These are phyloP conservation scores for Lacanobia oleracea DNA, from an alignment of 2,888 invertebrate genomes.

Conservation along the genomic window DNA sequence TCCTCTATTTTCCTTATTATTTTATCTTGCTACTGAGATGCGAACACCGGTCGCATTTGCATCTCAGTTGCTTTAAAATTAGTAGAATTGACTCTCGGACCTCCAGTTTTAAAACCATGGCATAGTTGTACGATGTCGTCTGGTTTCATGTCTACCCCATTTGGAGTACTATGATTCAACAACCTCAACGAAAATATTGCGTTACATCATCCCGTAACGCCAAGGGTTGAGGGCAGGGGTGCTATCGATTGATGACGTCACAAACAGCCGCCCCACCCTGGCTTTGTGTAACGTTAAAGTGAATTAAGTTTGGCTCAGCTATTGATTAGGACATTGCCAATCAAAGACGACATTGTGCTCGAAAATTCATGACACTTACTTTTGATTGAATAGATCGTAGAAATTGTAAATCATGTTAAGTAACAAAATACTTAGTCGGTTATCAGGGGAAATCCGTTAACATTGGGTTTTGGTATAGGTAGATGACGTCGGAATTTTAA, in stretches of 20 bases:
- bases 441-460: too few relatives aligned
- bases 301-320: constrained; percentile 35
- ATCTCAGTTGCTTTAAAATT: too few relatives aligned
- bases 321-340: constrained; percentile 31
- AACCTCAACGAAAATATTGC: constrained; percentile 65
- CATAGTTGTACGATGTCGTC: constrained; percentile 44
- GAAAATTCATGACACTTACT: neutral
- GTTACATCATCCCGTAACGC: constrained; percentile 74
- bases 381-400: neutral
- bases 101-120: constrained; percentile 18
- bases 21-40: too few relatives aligned
- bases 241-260: constrained; percentile 79
- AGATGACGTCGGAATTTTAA: too few relatives aligned
- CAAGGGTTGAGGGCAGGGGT: constrained; percentile 65
- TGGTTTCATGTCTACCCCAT: constrained; percentile 59
- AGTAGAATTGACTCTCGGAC: neutral
- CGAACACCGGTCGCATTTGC: too few relatives aligned
- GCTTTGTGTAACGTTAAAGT: constrained; percentile 49
- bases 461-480: too few relatives aligned
- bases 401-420: too few relatives aligned
- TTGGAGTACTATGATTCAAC: constrained; percentile 63
- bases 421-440: too few relatives aligned
- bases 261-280: constrained; percentile 62
- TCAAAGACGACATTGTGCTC: constrained; percentile 17
- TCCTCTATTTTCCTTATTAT: too few relatives aligned